A percentile compares a stretch with the other conserved stretches of the same genome.
Evolutionary conservation across 2,113 vertebrate species (phyloP).

Genomic region (Zosterops borbonicus): DNA sequence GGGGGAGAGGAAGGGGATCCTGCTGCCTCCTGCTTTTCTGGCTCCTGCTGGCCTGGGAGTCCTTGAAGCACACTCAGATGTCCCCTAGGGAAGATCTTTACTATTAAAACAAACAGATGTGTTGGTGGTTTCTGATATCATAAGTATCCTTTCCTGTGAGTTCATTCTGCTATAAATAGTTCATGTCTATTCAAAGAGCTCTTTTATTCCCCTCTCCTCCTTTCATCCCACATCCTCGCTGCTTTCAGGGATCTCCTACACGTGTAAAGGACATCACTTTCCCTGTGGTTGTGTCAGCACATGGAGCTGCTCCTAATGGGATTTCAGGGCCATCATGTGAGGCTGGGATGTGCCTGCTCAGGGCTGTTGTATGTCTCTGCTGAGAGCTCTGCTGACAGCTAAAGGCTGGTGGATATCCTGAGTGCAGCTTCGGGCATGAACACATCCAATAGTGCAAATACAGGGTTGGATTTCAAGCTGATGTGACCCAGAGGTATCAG

Average conservation of each 20-base stretch:
- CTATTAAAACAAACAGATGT: slow-evolving; percentile 43
- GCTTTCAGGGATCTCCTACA: background rate
- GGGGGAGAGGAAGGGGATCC: background rate
- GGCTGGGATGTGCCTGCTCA: background rate
- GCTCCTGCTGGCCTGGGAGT: background rate
- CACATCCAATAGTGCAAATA: background rate
- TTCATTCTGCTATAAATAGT: background rate
- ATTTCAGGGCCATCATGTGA: background rate
- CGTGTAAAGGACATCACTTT: background rate
- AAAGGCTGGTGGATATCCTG: background rate
- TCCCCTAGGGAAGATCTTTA: slow-evolving; percentile 23
- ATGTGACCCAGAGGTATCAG: background rate
- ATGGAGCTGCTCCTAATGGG: background rate
- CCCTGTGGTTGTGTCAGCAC: background rate
- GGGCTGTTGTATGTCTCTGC: background rate
- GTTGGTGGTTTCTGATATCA: slow-evolving; percentile 56
- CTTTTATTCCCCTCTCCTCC: background rate
- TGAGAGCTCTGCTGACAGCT: background rate
- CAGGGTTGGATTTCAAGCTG: background rate
- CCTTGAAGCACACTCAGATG: background rate
- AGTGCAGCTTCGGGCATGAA: background rate
- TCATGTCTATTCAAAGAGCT: background rate
- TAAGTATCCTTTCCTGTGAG: slow-evolving; percentile 24
- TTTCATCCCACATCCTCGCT: background rate
- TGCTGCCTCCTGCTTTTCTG: background rate